These are phyloP conservation scores for Drosophila auraria DNA, from an alignment of 1,140 invertebrate species.

Conservation along the genomic window DNA sequence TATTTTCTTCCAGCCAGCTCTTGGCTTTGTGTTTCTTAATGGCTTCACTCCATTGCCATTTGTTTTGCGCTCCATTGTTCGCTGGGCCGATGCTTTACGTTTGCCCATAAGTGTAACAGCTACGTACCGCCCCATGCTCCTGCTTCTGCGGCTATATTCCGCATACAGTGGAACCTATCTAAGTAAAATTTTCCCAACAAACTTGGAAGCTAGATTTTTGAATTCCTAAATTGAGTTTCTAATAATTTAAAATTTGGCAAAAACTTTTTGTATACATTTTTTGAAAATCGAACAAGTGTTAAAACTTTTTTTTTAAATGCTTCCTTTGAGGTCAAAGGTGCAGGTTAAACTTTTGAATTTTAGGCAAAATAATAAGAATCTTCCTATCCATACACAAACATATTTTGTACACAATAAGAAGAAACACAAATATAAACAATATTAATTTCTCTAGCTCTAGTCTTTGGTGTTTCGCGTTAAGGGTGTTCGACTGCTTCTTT, in stretches of 20 bases:
- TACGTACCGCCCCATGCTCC: not conserved
- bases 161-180: slow-evolving; percentile 1
- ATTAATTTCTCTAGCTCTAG: too few species aligned
- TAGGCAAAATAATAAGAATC: too few species aligned
- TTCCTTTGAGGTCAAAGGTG: too few species aligned
- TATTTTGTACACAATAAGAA: not conserved
- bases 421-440: not conserved
- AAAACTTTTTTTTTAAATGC: too few species aligned
- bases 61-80: slow-evolving; percentile 68
- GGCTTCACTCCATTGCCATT: slow-evolving; percentile 72
- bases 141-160: not conserved
- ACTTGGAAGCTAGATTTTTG: too few species aligned
- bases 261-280: too few species aligned
- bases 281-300: too few species aligned
- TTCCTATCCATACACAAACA: too few species aligned
- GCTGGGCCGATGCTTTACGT: slow-evolving; percentile 36
- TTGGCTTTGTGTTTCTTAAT: slow-evolving; percentile 67
- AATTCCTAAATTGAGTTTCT: not conserved
- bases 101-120: slow-evolving; percentile 34
- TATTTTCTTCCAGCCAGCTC: slow-evolving; percentile 21
- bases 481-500: slow-evolving; percentile 14
- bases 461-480: not conserved
- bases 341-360: too few species aligned
- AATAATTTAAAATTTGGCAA: too few species aligned
- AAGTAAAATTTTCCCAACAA: not conserved